A percentile compares a stretch with the other conserved stretches of the same genome.
Conservation (phyloP, 2,888 invertebrate species). For the Agriopis aurantiaria region DNA sequence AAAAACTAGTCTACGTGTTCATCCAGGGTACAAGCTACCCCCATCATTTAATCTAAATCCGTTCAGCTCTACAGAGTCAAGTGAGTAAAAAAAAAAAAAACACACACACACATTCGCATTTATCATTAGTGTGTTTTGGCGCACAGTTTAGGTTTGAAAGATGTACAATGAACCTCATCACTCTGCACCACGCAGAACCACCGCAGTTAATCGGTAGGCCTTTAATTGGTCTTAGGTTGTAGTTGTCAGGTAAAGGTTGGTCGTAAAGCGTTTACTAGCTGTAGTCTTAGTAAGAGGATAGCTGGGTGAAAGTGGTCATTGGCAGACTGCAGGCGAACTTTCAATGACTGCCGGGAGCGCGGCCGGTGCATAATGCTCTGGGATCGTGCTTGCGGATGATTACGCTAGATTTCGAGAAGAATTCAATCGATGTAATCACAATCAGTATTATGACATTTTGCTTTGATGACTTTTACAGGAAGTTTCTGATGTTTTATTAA, state of each 20-base stretch:
- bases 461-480: constrained; percentile 2
- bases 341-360: constrained; percentile 61
- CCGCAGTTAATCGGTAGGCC: not conserved
- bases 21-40: no score
- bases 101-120: no score
- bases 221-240: constrained; percentile 14
- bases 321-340: constrained; percentile 70
- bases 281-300: constrained; percentile 38
- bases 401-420: constrained; percentile 40
- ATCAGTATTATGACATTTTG: constrained; percentile 24
- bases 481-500: constrained; percentile 2
- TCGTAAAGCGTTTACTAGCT: constrained; percentile 29
- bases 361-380: constrained; percentile 55
- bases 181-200: not conserved
- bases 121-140: no score
- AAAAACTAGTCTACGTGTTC: no score
- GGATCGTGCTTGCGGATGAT: constrained; percentile 36
- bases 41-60: no score
- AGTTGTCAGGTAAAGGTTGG: constrained; percentile 2
- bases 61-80: no score
- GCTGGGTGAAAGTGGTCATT: constrained; percentile 73
- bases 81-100: no score
- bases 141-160: no score
- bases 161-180: no score
- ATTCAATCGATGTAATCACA: constrained; percentile 31